Conservation (phyloP, 1,140 invertebrate species). For the Sesamia nonagrioides region DNA sequence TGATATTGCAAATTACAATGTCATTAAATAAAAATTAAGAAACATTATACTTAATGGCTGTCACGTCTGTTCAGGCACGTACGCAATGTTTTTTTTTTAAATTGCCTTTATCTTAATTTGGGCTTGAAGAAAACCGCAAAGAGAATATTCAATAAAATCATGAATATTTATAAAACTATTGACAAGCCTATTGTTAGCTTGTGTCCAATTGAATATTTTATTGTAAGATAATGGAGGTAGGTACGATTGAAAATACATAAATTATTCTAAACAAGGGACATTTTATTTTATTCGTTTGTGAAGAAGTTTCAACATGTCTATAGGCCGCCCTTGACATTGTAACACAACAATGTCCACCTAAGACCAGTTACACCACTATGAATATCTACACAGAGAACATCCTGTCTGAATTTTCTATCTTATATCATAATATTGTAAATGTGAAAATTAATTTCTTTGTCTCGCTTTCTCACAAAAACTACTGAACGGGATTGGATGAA, state of each 20-base stretch:
- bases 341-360: background rate
- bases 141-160: background rate
- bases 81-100: background rate
- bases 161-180: too few species aligned
- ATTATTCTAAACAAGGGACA: background rate
- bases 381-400: too few species aligned
- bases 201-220: too few species aligned
- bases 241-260: too few species aligned
- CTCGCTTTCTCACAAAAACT: too few species aligned
- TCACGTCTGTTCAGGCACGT: constrained; percentile 2
- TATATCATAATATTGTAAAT: too few species aligned
- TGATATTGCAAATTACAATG: constrained; percentile 17
- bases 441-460: too few species aligned
- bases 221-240: too few species aligned
- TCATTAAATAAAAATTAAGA: constrained; percentile 26
- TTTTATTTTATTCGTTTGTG: background rate
- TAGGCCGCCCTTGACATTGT: constrained; percentile 14
- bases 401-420: too few species aligned
- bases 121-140: background rate
- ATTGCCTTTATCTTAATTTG: background rate
- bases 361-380: background rate
- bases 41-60: background rate
- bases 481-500: too few species aligned
- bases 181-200: too few species aligned
- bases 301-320: background rate